Percentiles rank a stretch among this genome's conserved stretches.
phyloP scores from a whole-genome alignment of 2,888 invertebrate species.

The Zaprionus bogoriensis region DNA sequence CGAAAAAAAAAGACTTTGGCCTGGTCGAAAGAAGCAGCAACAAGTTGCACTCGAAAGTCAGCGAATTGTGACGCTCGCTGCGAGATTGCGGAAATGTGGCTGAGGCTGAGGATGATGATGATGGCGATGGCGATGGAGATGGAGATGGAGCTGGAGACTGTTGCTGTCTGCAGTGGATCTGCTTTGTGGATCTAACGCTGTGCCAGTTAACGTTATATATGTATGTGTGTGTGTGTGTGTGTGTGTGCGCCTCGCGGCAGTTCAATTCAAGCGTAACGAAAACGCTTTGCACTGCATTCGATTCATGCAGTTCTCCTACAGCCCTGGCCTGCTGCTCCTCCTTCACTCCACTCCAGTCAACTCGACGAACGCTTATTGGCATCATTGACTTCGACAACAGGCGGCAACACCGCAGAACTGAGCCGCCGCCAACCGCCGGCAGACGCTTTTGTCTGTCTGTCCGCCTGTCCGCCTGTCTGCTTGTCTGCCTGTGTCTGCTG shows the following conservation, averaged over 20 bases:
- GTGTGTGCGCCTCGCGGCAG: constrained; percentile 22
- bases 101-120: constrained; percentile 26
- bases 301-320: constrained; percentile 35
- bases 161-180: constrained; percentile 12
- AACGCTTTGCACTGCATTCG: constrained; percentile 64
- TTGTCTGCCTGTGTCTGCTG: no score
- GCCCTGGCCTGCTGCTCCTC: background rate
- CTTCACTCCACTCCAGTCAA: background rate
- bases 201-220: constrained; percentile 15
- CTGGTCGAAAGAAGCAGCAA: constrained; percentile 1
- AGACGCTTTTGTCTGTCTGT: constrained; percentile 49
- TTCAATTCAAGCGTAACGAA: constrained; percentile 72
- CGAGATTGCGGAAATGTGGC: constrained; percentile 37
- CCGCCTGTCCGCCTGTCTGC: constrained; percentile 27
- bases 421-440: constrained; percentile 48
- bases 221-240: constrained; percentile 2
- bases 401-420: constrained; percentile 65
- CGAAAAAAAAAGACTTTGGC: constrained; percentile 9
- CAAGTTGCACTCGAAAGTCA: constrained; percentile 57
- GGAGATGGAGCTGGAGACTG: constrained; percentile 22
- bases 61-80: constrained; percentile 67
- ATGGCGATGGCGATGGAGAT: background rate
- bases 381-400: constrained; percentile 68
- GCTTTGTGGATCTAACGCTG: constrained; percentile 4
- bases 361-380: constrained; percentile 64